Percentiles rank a stretch among this genome's conserved stretches.
Conservation (phyloP, 2,113 vertebrate species). For the Pao palembangensis region DNA sequence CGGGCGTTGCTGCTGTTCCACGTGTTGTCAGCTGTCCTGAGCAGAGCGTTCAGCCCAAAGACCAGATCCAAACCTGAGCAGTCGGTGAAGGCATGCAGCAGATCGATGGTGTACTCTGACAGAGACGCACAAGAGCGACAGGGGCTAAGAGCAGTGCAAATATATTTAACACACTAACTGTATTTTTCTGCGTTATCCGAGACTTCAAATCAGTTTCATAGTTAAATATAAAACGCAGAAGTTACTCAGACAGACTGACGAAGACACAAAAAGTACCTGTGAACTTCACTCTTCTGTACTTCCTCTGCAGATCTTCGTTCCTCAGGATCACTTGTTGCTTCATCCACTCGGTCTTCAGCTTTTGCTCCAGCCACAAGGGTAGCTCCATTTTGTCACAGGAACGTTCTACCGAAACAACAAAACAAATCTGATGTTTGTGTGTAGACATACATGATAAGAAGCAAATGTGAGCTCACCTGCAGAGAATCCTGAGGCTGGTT, state of each 20-base stretch:
- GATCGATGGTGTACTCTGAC: constrained; percentile 81
- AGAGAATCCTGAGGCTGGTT: not conserved
- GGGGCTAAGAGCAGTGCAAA: not conserved
- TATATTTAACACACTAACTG: not conserved
- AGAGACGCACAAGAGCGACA: not conserved
- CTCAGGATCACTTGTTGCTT: constrained; percentile 45
- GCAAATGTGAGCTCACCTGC: constrained; percentile 23
- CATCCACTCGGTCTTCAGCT: constrained; percentile 61
- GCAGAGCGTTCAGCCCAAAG: constrained; percentile 92
- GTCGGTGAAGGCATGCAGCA: constrained; percentile 82
- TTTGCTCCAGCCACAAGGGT: constrained; percentile 57
- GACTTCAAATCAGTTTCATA: no score
- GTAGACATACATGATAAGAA: no score
- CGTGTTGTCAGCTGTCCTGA: constrained; percentile 71
- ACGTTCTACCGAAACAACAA: constrained; percentile 10
- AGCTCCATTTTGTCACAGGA: constrained; percentile 48
- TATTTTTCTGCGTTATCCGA: no score
- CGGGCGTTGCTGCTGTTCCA: constrained; percentile 88
- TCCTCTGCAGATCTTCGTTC: constrained; percentile 55
- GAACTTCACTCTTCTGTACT: constrained; percentile 51
- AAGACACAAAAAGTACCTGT: constrained; percentile 55
- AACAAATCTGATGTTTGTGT: not conserved
- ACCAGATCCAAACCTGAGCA: constrained; percentile 85
- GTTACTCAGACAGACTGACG: not conserved
- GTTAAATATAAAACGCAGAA: no score